phyloP scores from a whole-genome alignment of 2,797 vertebrate species.

The Neosilurus hyrtlii region DNA sequence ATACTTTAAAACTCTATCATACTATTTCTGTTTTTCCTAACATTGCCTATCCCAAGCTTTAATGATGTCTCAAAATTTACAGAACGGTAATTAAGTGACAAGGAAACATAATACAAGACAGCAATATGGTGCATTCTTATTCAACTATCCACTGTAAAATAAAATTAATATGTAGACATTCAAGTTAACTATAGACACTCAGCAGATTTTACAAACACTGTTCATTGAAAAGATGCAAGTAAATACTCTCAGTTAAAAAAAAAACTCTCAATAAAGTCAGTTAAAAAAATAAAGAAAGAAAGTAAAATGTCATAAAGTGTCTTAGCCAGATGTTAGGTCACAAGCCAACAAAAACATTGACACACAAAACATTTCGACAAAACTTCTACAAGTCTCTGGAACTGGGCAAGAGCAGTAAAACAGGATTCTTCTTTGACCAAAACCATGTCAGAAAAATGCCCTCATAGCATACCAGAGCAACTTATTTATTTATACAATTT shows the following conservation, averaged over 20 bases:
- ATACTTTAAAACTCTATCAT: too few relatives aligned
- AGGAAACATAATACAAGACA: not conserved
- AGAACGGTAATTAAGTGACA: not conserved
- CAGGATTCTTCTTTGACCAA: not conserved
- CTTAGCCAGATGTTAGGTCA: not conserved
- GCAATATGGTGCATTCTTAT: not conserved
- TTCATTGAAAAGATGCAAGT: not conserved
- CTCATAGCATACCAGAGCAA: not conserved
- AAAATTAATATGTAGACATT: not conserved
- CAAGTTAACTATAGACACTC: not conserved
- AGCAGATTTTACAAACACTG: not conserved
- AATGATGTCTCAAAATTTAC: slow-evolving; percentile 10
- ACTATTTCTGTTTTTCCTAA: too few relatives aligned
- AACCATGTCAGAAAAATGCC: not conserved
- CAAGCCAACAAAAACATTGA: not conserved
- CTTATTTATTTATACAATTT: too few relatives aligned
- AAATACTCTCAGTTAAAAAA: not conserved
- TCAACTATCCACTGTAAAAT: not conserved
- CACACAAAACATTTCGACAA: not conserved
- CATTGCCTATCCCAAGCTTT: too few relatives aligned
- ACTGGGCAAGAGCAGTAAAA: not conserved
- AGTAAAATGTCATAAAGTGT: not conserved
- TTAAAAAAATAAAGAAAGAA: not conserved
- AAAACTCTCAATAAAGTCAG: not conserved
- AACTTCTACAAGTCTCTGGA: not conserved